Evolutionary conservation across 2,797 vertebrate species (phyloP).

Genomic region (Sandelia bainsii): DNA sequence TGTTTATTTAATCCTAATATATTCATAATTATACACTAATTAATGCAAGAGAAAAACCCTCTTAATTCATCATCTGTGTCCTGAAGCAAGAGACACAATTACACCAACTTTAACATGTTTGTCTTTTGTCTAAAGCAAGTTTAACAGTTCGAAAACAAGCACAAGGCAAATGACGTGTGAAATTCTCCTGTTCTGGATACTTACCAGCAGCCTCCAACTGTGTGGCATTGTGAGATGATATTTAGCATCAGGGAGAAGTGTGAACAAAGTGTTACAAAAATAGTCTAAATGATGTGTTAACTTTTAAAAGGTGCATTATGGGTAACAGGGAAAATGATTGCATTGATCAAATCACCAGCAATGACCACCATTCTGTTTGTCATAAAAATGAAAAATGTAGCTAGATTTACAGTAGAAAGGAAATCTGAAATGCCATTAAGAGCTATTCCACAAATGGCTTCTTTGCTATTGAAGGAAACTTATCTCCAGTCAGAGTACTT

Average conservation of each 20-base stretch:
- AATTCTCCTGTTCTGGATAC: slow-evolving; percentile 50
- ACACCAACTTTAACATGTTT: slow-evolving; percentile 81
- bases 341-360: slow-evolving; percentile 19
- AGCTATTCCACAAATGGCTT: not conserved
- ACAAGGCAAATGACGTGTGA: slow-evolving; percentile 73
- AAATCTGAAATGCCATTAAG: not conserved
- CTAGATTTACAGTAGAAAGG: not conserved
- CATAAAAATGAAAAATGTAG: not conserved
- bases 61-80: slow-evolving; percentile 81
- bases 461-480: slow-evolving; percentile 39
- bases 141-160: slow-evolving; percentile 75
- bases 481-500: slow-evolving; percentile 10
- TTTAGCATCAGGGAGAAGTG: slow-evolving; percentile 28
- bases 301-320: slow-evolving; percentile 35
- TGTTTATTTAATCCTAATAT: slow-evolving; percentile 84
- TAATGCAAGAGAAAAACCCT: slow-evolving; percentile 79
- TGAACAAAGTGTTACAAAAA: slow-evolving; percentile 12
- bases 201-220: slow-evolving; percentile 67
- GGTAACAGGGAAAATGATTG: slow-evolving; percentile 8
- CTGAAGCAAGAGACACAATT: slow-evolving; percentile 80
- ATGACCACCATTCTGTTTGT: too few relatives aligned
- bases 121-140: slow-evolving; percentile 75
- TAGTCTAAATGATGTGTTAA: slow-evolving; percentile 18
- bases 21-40: slow-evolving; percentile 85
- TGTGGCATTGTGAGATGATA: slow-evolving; percentile 36